Evolutionary conservation across 2,113 vertebrate genomes (phyloP).

Genomic region (Brachionichthys hirsutus): DNA sequence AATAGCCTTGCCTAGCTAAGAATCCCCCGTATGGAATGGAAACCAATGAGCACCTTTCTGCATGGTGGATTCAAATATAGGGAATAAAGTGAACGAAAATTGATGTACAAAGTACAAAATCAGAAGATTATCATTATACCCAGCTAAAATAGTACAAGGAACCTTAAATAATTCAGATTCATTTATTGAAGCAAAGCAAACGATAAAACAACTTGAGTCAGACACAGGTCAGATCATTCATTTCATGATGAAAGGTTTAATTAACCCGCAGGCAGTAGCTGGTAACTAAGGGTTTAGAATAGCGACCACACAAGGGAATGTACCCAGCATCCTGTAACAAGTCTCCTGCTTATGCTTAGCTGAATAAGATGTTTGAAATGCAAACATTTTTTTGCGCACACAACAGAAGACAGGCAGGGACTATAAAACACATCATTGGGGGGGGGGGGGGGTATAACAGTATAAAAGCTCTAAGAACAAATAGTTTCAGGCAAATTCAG

Average conservation of each 20-base stretch:
- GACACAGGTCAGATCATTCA: slow-evolving; percentile 9
- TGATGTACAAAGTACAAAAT: not conserved
- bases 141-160: not conserved
- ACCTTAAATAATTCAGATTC: slow-evolving; percentile 47
- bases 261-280: slow-evolving; percentile 8
- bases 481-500: slow-evolving; percentile 16
- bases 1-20: slow-evolving; percentile 47
- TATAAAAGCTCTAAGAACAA: slow-evolving; percentile 55
- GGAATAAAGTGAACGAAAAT: not conserved
- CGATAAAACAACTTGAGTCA: slow-evolving; percentile 42
- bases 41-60: slow-evolving; percentile 20
- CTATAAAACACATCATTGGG: slow-evolving; percentile 36
- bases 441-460: slow-evolving; percentile 24
- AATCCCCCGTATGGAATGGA: slow-evolving; percentile 47
- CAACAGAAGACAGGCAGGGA: slow-evolving; percentile 10
- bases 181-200: slow-evolving; percentile 65
- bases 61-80: not conserved
- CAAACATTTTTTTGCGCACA: slow-evolving; percentile 35
- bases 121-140: not conserved
- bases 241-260: not conserved
- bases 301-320: slow-evolving; percentile 44
- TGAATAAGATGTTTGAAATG: slow-evolving; percentile 27
- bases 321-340: slow-evolving; percentile 37
- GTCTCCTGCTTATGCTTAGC: slow-evolving; percentile 28
- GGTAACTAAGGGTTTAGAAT: slow-evolving; percentile 18